Evolutionary conservation across 2,113 vertebrate genomes (phyloP), one percentile per base, ranked within the genome.

Genomic region (Protobothrops flavoviridis): DNA sequence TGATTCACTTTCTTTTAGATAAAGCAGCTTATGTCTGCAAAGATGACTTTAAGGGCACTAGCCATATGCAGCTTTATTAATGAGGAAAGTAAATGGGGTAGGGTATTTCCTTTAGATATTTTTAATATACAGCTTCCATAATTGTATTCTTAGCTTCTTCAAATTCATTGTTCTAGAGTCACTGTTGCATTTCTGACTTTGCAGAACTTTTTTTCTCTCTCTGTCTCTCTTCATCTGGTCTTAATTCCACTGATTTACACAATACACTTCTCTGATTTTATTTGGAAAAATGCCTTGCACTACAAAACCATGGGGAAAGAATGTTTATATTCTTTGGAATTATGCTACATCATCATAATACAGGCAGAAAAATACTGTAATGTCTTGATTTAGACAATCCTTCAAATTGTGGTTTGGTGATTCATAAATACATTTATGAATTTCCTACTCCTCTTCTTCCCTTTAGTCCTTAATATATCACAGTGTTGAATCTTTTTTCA

Each of bases 251-350:
- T 50, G 55, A 87, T 87, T 48, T 91, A 59, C 26, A 56, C 81
- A 91, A 59, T 55, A 48, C 5, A 17, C 26, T 86, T 57, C 53
- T 91, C 81, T 91, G 39, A 57, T 87, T 91, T 87, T 85, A 87
- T 91, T 91, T 87, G 81, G 91, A 59, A 86, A 56, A 86, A 91
- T n/a, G 39, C 48, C 61, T 23, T 90, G 74, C 45, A 53, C 74
- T 91, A 48, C 91, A 91, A 48, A 45, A 91, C 81, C 87, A 11
- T 57, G 39, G 21, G 43, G 26, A 59, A 87, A 59, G 24, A 91
- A 86, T 87, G 81, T 91, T 91, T 86, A 57, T 87, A 59, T 86
- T 86, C 43, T 91, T 81, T 74, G 59, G 89, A 86, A 91, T 48
- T 48, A 86, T 87, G 10, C 53, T 48, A 33, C n/a, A 57, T 91